Base-by-base conservation (phyloP, 2,113 vertebrate species). In the Myrmecophaga tridactyla region DNA sequence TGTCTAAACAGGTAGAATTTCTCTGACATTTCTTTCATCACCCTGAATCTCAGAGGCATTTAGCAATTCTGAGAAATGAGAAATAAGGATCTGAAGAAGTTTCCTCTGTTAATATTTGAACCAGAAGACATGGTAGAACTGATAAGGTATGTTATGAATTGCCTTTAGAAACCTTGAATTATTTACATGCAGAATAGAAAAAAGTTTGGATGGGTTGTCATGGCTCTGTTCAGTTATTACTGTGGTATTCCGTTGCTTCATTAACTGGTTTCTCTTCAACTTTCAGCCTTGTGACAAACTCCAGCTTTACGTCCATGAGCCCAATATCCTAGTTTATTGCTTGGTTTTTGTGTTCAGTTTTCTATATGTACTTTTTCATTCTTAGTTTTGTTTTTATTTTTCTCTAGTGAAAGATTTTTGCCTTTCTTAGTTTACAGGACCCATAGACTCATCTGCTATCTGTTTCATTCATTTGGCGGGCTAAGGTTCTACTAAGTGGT, bases 1-100 rank as follows among this genome's bases (percentile, higher is more conserved):
- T 95, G 96, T 93, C 75, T 51, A 11, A 85, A 89, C 93, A 94
- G 56, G 94, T 69, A 46, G 27, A 27, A 18, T 67, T 94, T 86
- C 69, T 51, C 63, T 65, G 36, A 36, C 48, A n/a, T 90, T 62
- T 87, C 36, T 85, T 85, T 82, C 10, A 11, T 9, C 36, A 58
- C 18, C 43, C 62, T 36, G 21, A 81, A 25, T 51, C 85, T 77
- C 62, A 31, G 25, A 75, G 46, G 36, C 17, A 1, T 1, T 63
- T 27, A 5, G 36, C 63, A 36, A 31, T 48, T 78, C 53, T 39
- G 36, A 60, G 41, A 31, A 46, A 25, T 80, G 27, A 93, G 81
- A 65, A 65, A 63, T 53, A 77, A 31, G 4, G 0, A 31, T 87
- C 69, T 85, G 20, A 8, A 67, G 53, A 95, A 93, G 53, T 94